Base-by-base conservation (phyloP, 2,888 invertebrate species). In the Neoitamus cyanurus region DNA sequence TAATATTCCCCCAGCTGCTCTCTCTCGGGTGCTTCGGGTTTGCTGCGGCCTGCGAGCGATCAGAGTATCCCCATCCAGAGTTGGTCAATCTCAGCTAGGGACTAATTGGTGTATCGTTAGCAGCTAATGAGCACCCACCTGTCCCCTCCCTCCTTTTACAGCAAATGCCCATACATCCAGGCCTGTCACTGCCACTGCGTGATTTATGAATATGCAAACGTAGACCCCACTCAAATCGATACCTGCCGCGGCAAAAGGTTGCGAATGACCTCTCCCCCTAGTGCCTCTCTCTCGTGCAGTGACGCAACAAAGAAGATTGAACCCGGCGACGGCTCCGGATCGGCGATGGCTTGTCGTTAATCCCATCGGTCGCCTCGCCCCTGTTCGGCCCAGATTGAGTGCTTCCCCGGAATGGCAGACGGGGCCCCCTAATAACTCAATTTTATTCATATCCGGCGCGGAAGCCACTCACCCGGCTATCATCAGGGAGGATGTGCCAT, bases 391-490 rank as follows among this genome's bases (percentile, higher is more conserved):
- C 30, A 25, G 48, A 72, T 72, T 37, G 48, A 46, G 30, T 83
- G 15, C 83, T 30, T 25, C 28, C 30, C 15, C 58, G 58, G 58
- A 25, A 58, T 4, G 7, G 20, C 9, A 6, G 20, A n/a, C 9
- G 48, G 9, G 48, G 20, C n/a, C 42, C 15, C 4, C n/a, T 70
- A 84, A 84, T 84, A 83, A 75, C 75, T 83, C 68, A 77, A 84
- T 84, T 84, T 84, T 84, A 77, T 84, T 84, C 83, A 83, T 83
- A 70, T 83, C 83, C 83, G 70, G 13, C 7, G 15, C 15, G 69
- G 11, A 73, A 73, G 7, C 36, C 70, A 70, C 37, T 25, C 46
- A 30, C 30, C 37, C n/a, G 20, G 42, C 77, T 13, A 20, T 46
- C 25, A 80, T 31, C 78, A 48, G 58, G 5, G 20, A 28, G 20